phyloP scores from a whole-genome alignment of 2,888 invertebrate genomes.

The Ptychoptera albimana region DNA sequence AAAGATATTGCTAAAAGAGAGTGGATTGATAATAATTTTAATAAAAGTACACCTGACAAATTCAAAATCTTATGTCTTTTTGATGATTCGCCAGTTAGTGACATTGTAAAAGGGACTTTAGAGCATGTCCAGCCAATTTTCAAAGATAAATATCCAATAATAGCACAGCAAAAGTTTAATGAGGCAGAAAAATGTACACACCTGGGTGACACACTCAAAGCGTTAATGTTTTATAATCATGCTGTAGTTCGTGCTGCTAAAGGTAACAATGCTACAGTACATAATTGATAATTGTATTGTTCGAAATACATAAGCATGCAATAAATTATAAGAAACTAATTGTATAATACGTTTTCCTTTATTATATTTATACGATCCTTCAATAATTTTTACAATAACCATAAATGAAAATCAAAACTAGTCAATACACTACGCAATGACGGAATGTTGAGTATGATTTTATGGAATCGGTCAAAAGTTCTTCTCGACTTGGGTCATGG shows the following conservation, averaged over 20 bases:
- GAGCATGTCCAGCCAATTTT: conserved; percentile 49
- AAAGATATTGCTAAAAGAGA: conserved; percentile 27
- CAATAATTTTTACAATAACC: no score
- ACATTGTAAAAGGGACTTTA: conserved; percentile 37
- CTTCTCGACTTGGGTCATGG: conserved; percentile 41
- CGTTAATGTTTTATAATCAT: conserved; percentile 49
- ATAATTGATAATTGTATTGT: neutral
- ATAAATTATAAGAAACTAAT: neutral
- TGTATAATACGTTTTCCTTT: neutral
- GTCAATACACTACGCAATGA: no score
- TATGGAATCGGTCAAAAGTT: conserved; percentile 49
- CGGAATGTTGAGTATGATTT: conserved; percentile 37
- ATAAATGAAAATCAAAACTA: no score
- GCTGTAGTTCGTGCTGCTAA: conserved; percentile 52
- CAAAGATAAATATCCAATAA: conserved; percentile 45
- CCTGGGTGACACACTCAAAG: conserved; percentile 37
- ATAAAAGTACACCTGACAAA: conserved; percentile 37
- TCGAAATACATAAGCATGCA: no score
- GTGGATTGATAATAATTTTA: conserved; percentile 46
- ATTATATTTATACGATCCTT: neutral
- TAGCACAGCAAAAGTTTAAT: conserved; percentile 41
- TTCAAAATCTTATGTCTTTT: conserved; percentile 36
- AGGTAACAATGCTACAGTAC: conserved; percentile 27
- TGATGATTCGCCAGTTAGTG: conserved; percentile 33
- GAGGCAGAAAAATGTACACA: conserved; percentile 44